Base-by-base conservation (phyloP, 2,113 vertebrate species). In the Cyphomyrus discorhynchus region DNA sequence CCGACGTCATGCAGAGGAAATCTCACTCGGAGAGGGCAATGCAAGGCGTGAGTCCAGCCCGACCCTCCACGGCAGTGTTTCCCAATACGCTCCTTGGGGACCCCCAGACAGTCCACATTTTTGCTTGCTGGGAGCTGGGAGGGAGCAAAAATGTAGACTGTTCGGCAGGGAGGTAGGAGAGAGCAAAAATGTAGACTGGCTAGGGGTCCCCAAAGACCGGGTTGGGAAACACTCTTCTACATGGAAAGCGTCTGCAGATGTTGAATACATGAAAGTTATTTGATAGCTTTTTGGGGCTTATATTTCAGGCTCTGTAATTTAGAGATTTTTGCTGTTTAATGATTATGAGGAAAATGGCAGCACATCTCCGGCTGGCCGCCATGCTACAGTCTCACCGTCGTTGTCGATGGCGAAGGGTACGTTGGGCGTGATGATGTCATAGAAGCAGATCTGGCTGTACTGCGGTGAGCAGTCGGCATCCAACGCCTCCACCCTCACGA, bases 401-500 rank as follows among this genome's bases (percentile, higher is more conserved):
- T 99, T 99, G 95, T 99, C 98, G 1, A 99, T 98, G 91, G 98
- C 97, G 87, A 99, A 99, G 92, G 98, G 98, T 77, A 98, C 97
- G 7, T 98, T 99, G 31, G 98, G 98, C 0, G 98, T 99, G 90
- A 99, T 97, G 95, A 99, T 99, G 96, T 99, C 97, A 0, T 99
- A 99, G 96, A 99, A 99, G 96, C 98, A 99, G 92, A 99, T 99
- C 95, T 99, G 98, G 95, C 98, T 99, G 94, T 99, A 99, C 94
- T 99, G 98, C 0, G 98, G 98, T 0, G 98, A 99, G 93, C 98
- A 99, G 95, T 99, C 98, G 0, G 97, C 97, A 0, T 99, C 98
- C 8, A 99, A 95, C 74, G 98, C 98, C 94, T 99, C 98, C 92
- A 99, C 98, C 0, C 97, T 96, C 88, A 99, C 93, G 80, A 99